Conservation (phyloP, 1,140 invertebrate genomes). For the Leptinotarsa lineolata region DNA sequence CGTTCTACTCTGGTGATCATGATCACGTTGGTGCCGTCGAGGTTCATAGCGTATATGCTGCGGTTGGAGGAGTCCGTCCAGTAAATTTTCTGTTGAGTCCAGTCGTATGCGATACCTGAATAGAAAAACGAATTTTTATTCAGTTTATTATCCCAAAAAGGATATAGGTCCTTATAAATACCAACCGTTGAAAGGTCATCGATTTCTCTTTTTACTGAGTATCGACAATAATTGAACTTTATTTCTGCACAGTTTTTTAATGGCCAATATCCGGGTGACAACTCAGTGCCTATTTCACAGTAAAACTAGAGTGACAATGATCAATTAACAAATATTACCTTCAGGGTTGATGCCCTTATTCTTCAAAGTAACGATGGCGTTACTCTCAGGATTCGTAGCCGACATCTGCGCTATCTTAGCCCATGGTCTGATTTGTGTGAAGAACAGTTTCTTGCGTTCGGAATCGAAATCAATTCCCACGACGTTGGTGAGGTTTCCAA, state of each 20-base stretch:
- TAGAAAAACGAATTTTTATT: conserved; percentile 58
- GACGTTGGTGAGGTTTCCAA: conserved; percentile 92
- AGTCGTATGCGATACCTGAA: conserved; percentile 90
- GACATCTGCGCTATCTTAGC: conserved; percentile 82
- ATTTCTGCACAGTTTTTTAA: no score
- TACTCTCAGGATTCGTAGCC: conserved; percentile 66
- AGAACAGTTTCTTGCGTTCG: conserved; percentile 82
- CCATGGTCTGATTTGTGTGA: conserved; percentile 90
- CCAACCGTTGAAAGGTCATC: no score
- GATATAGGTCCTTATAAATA: no score
- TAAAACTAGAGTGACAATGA: no score
- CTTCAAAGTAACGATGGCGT: conserved; percentile 73
- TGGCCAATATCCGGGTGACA: no score
- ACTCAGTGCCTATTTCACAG: no score
- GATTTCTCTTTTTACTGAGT: no score
- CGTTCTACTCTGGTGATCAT: conserved; percentile 92
- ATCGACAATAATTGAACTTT: no score
- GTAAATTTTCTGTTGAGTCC: conserved; percentile 95
- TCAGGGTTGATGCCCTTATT: conserved; percentile 70
- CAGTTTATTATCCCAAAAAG: no score
- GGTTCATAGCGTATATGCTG: conserved; percentile 93
- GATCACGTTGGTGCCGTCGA: conserved; percentile 84
- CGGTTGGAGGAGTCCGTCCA: conserved; percentile 96
- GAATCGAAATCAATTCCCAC: conserved; percentile 97
- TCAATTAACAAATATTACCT: no score